Percentiles rank a stretch among this genome's conserved stretches.
Conservation (phyloP, 2,113 vertebrate genomes). For the Menura novaehollandiae region DNA sequence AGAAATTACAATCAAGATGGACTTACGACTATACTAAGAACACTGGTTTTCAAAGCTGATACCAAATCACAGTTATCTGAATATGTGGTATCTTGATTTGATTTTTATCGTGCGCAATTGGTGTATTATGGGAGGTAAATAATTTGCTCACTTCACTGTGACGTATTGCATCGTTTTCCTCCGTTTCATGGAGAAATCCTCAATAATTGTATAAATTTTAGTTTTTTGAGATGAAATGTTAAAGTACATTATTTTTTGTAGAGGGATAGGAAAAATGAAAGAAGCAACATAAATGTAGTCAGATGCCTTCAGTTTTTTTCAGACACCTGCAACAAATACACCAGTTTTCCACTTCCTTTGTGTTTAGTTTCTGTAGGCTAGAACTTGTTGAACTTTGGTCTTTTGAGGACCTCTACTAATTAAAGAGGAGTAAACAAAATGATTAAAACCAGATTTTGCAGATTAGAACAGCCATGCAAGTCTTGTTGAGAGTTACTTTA, state of each 20-base stretch:
- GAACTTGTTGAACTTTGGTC: background rate
- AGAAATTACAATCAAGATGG: background rate
- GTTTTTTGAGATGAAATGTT: background rate
- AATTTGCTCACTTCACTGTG: background rate
- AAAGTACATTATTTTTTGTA: background rate
- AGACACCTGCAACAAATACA: background rate
- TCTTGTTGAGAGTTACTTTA: background rate
- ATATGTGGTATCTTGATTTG: background rate
- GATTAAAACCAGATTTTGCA: background rate
- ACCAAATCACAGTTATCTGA: background rate
- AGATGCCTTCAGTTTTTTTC: background rate
- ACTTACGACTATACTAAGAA: accelerated
- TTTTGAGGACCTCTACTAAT: background rate
- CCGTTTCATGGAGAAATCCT: background rate
- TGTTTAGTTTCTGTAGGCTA: background rate
- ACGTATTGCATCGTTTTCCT: accelerated
- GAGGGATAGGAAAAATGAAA: background rate
- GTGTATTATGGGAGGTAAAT: background rate
- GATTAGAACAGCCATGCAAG: background rate
- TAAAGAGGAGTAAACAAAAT: background rate
- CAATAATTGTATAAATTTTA: background rate
- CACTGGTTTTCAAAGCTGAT: background rate
- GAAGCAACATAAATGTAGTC: background rate
- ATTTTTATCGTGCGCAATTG: background rate
- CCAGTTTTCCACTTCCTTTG: background rate